phyloP scores from a whole-genome alignment of 2,888 invertebrate genomes.

The Andrena hattorfiana region DNA sequence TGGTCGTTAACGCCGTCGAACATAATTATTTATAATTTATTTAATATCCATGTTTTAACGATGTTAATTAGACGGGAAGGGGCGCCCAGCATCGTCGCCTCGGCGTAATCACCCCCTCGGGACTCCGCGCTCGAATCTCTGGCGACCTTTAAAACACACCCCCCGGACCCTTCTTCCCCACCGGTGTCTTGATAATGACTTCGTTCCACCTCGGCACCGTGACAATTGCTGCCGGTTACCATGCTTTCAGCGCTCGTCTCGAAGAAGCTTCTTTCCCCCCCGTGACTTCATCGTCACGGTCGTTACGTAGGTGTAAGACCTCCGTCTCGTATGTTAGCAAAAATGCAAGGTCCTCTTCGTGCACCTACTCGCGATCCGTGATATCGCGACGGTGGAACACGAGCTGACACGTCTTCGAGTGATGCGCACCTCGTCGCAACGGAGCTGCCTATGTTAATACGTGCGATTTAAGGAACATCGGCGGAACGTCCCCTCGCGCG shows the following conservation, averaged over 20 bases:
- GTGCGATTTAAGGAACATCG: slow-evolving; percentile 10
- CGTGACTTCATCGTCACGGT: not conserved
- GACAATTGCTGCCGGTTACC: slow-evolving; percentile 55
- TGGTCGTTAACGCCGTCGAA: slow-evolving; percentile 71
- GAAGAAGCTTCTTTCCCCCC: not conserved
- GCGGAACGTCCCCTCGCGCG: not conserved
- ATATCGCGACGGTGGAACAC: too few species aligned
- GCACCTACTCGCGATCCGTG: too few species aligned
- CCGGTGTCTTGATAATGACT: slow-evolving; percentile 57
- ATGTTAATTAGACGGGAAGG: slow-evolving; percentile 72
- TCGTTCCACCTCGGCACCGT: slow-evolving; percentile 57
- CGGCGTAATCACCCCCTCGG: slow-evolving; percentile 65
- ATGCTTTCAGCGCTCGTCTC: slow-evolving; percentile 14
- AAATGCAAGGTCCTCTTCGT: too few species aligned
- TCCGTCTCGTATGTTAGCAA: not conserved
- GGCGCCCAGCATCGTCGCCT: slow-evolving; percentile 29
- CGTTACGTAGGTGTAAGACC: not conserved
- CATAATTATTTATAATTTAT: slow-evolving; percentile 80
- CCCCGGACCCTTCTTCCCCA: slow-evolving; percentile 18
- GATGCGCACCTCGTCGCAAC: not conserved
- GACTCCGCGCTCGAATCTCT: slow-evolving; percentile 35
- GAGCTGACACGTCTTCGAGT: too few species aligned
- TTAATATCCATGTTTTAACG: slow-evolving; percentile 77
- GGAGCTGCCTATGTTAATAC: too few species aligned
- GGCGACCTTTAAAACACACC: slow-evolving; percentile 43